phyloP scores from a whole-genome alignment of 1,140 invertebrate species.

The Papilio aristodemus region DNA sequence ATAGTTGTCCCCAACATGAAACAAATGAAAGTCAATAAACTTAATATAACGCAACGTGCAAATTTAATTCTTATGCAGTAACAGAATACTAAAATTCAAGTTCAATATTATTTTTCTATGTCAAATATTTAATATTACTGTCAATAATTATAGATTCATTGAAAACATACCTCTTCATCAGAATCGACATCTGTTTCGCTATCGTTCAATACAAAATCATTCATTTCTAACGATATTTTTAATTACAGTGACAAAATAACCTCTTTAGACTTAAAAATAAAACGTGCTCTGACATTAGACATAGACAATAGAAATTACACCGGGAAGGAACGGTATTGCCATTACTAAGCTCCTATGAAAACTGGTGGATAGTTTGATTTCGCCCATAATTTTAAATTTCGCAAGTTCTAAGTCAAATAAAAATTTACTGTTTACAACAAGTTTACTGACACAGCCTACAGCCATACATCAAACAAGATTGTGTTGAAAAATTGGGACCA shows the following conservation, averaged over 20 bases:
- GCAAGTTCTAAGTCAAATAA: no score
- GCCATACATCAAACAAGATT: no score
- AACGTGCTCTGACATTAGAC: slow-evolving; percentile 30
- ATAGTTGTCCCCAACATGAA: not conserved
- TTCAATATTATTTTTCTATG: not conserved
- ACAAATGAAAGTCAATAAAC: not conserved
- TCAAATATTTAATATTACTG: not conserved
- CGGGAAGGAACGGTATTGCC: no score
- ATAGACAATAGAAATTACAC: no score
- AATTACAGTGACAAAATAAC: slow-evolving; percentile 13
- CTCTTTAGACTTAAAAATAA: slow-evolving; percentile 37
- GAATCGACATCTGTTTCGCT: slow-evolving; percentile 72
- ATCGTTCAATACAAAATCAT: slow-evolving; percentile 70
- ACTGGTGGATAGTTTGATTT: no score
- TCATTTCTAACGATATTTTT: slow-evolving; percentile 48
- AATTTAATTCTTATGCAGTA: not conserved
- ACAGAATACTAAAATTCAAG: not conserved
- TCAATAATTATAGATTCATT: not conserved
- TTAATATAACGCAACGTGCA: not conserved
- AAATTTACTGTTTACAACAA: no score
- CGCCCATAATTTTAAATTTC: no score
- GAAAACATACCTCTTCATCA: slow-evolving; percentile 68
- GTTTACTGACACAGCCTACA: no score
- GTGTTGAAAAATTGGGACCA: no score
- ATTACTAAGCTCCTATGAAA: no score